These are phyloP conservation scores for Sphenodon punctatus DNA, from an alignment of 2,797 vertebrate species.

Conservation along the genomic window DNA sequence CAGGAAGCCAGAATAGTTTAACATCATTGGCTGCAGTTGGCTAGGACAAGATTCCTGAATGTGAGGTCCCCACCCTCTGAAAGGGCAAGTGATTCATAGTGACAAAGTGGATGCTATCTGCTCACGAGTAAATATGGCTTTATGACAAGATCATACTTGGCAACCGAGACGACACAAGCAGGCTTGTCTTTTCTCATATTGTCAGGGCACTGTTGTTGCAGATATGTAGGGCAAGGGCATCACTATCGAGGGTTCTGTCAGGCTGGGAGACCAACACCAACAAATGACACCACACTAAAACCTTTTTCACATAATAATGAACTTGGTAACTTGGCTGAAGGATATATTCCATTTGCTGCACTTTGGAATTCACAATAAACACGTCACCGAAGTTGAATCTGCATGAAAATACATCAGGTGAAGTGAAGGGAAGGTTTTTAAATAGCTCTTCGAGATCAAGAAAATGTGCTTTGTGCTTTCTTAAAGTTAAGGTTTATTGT, in stretches of 20 bases:
- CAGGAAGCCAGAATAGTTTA: background rate
- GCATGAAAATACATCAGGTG: background rate
- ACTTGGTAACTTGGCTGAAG: background rate
- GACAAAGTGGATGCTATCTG: background rate
- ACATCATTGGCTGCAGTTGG: background rate
- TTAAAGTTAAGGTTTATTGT: background rate
- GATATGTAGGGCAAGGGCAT: accelerated
- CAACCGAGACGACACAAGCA: background rate
- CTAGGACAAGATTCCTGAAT: background rate
- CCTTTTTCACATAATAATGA: background rate
- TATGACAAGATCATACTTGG: background rate
- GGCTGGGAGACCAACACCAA: background rate
- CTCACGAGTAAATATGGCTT: background rate
- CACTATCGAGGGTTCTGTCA: background rate
- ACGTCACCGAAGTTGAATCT: background rate
- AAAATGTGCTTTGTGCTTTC: background rate
- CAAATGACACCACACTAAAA: background rate
- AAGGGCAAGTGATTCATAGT: constrained; percentile 3
- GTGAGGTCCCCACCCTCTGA: background rate
- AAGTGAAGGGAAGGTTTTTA: background rate
- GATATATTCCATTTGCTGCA: background rate
- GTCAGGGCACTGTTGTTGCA: background rate
- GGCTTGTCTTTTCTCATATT: background rate
- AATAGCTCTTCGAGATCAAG: background rate
- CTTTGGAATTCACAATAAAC: background rate